phyloP scores from a whole-genome alignment of 2,113 vertebrate species.

The Chloroceryle aenea region DNA sequence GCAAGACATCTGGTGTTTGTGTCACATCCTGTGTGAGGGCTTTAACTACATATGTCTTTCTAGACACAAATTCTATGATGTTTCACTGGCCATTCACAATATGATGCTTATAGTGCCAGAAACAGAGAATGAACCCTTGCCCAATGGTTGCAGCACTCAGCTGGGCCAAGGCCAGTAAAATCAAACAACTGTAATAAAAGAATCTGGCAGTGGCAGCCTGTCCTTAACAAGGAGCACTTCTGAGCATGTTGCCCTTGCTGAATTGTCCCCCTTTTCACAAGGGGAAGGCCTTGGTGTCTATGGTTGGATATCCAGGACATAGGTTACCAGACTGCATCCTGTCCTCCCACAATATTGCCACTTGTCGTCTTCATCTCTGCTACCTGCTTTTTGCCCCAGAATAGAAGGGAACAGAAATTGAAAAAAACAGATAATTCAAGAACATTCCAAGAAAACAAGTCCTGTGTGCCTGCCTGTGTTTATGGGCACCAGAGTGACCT shows the following conservation, averaged over 20 bases:
- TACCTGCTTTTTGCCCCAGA: background rate
- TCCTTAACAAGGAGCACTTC: background rate
- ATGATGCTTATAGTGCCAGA: background rate
- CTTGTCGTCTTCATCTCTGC: background rate
- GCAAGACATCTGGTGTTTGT: background rate
- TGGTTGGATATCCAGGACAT: background rate
- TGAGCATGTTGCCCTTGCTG: fast-evolving
- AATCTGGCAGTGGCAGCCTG: background rate
- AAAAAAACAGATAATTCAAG: background rate
- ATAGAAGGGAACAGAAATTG: background rate
- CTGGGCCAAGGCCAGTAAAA: background rate
- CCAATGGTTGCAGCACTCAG: background rate
- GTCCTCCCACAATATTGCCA: background rate
- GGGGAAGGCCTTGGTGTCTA: fast-evolving
- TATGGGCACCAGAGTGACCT: background rate
- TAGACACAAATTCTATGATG: background rate
- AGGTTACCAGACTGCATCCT: background rate
- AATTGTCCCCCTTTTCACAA: fast-evolving
- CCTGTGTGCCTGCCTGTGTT: background rate
- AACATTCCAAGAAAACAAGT: background rate
- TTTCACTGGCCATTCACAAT: background rate
- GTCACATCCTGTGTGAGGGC: background rate
- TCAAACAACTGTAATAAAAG: background rate
- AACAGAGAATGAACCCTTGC: background rate
- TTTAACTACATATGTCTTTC: background rate